Evolutionary conservation across 2,888 invertebrate genomes (phyloP), one percentile per base, ranked within the genome.

Genomic region (Sinohyriopsis cumingii): DNA sequence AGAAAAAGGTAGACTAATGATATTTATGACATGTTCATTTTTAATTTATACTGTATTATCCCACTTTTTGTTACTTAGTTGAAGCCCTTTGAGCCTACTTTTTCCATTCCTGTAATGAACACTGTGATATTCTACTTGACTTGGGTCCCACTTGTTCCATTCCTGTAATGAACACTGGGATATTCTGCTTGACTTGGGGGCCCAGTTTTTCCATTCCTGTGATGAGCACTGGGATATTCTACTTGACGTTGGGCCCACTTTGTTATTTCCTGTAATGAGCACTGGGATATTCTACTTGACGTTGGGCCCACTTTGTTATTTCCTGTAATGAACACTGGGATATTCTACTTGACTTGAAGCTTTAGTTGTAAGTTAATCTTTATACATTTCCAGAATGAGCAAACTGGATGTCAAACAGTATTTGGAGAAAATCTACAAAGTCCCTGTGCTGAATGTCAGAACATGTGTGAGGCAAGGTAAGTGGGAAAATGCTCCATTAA

Each of bases 371-470:
- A 9, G 25, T 5, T 18, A 33, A 62, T 60, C 45, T 59, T 61
- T 64, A 74, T 74, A 68, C 60, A 55, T 62, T 82, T 85, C 55
- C 83, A 91, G 91, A 92, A 99, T 99, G 99, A 97, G 96, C 0
- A 94, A 93, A 88, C 87, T 92, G 84, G 99, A 99, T 90, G 92
- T 99, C 0, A 94, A 93, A 88, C 96, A 96, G 90, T 99, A 99
- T 90, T 91, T 99, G 80, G 95, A 96, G 88, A 98, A 98, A 91
- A 98, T 99, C 80, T 99, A 99, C 88, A 93, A 95, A 72, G 91
- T 99, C 20, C 94, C 94, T 28, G 94, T 96, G 0, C 91, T 94
- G 2, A 92, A 94, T 84, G 94, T 99, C 0, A 92, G 94, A 72
- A 96, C 95, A 0, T 92, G 93, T 84, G 94, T 96, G 73, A 92